A percentile compares a stretch with the other conserved stretches of the same genome.
Evolutionary conservation across 2,797 vertebrate species (phyloP).

Genomic region (Perodicticus potto): DNA sequence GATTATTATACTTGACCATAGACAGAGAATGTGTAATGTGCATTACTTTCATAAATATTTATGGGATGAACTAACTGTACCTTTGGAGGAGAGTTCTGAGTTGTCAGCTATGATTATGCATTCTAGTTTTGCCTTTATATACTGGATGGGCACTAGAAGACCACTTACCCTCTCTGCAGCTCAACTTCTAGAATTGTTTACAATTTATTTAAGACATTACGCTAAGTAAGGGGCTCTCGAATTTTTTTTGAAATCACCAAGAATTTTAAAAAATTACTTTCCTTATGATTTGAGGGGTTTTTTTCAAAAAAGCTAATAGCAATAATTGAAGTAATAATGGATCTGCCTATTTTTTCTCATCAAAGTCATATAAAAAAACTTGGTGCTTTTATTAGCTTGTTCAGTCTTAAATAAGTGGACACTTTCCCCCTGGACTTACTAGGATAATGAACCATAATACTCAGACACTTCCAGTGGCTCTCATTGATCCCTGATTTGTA

Average conservation of each 20-base stretch:
- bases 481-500: background rate
- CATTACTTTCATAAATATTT: background rate
- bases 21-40: background rate
- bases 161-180: background rate
- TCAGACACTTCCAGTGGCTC: background rate
- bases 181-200: background rate
- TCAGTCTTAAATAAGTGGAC: background rate
- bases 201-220: background rate
- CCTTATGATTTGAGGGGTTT: background rate
- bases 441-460: background rate
- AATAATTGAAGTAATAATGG: background rate
- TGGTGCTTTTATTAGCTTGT: constrained; percentile 24
- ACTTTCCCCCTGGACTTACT: background rate
- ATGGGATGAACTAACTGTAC: background rate
- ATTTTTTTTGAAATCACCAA: background rate
- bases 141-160: background rate
- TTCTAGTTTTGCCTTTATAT: background rate
- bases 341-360: constrained; percentile 14
- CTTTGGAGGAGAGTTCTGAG: background rate
- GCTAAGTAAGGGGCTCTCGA: background rate
- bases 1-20: background rate
- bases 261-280: background rate
- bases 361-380: background rate
- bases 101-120: background rate
- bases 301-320: background rate